Evolutionary conservation across 2,113 vertebrate species (phyloP).

Genomic region (Ageneiosus marmoratus): DNA sequence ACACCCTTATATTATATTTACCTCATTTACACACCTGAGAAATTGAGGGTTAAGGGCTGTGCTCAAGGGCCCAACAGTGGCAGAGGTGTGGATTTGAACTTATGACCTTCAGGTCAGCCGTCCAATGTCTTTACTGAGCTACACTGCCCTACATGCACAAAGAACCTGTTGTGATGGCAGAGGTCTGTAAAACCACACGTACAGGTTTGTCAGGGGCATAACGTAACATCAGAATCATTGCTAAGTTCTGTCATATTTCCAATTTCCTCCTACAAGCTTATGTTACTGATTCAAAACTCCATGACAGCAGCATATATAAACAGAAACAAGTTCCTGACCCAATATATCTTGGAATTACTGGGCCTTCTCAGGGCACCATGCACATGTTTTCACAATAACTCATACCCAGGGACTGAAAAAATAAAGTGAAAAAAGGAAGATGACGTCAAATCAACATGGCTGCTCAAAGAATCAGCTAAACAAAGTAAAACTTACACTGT

Average conservation of each 20-base stretch:
- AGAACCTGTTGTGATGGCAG: constrained; percentile 4
- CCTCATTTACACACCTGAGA: too few species aligned
- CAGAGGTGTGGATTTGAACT: too few species aligned
- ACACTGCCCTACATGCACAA: not conserved
- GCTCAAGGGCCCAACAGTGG: too few species aligned
- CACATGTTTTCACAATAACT: not conserved
- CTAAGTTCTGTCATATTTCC: constrained; percentile 19
- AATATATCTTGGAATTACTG: not conserved
- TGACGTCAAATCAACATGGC: not conserved
- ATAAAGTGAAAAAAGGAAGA: not conserved
- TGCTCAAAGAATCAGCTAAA: not conserved
- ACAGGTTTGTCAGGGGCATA: constrained; percentile 22
- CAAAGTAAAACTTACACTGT: not conserved
- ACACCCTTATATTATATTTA: too few species aligned
- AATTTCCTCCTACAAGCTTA: constrained; percentile 9
- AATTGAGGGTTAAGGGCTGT: too few species aligned
- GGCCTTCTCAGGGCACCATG: not conserved
- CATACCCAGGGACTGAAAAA: not conserved
- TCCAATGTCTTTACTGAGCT: too few species aligned
- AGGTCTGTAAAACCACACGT: constrained; percentile 22
- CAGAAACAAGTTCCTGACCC: not conserved
- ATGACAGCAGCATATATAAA: not conserved
- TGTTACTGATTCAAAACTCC: not conserved
- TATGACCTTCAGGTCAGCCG: too few species aligned
- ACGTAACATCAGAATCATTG: constrained; percentile 8